Base-by-base conservation (phyloP, 1,140 invertebrate genomes). In the Eueides isabella region DNA sequence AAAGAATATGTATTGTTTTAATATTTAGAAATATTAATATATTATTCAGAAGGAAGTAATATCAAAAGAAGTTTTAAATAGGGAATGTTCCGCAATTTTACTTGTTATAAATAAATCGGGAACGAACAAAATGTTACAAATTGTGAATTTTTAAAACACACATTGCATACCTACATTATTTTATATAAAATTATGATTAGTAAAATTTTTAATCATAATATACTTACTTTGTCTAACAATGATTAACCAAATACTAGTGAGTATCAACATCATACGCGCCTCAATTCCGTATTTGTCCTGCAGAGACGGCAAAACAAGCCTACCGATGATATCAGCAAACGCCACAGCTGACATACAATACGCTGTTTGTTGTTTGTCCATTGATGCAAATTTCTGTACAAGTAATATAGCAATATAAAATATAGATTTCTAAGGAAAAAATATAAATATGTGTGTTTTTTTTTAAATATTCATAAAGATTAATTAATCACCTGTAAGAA, bases 321-420 rank as follows among this genome's bases (percentile, higher is more conserved):
- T 93, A 14, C 95, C 95, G 0, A 95, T 75, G n/a, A 96, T 95
- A 84, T 96, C 96, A 6, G 95, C 94, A 11, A 93, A 93, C 3
- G 96, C 96, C 19, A 95, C 93, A 3, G 95, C 91, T 9, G 96
- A 96, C 93, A 96, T 95, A 77, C 95, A 96, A 63, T 91, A 94
- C 12, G 96, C 95, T 16, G 95, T 94, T 77, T 95, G 86, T 68
- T 87, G 83, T 80, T 94, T 94, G 48, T 92, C 89, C 79, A 95
- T 85, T 0, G 84, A 79, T 16, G 93, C 93, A 9, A 92, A 89
- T 80, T 95, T 92, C 90, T 94, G 85, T n/a, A 85, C 73, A 77
- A 74, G 6, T 80, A 82, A 74, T 67, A 55, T 23, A 61, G 33
- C 19, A 61, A 65, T 19, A 69, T 14, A 71, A 55, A 11, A 23